A percentile compares a stretch with the other conserved stretches of the same genome.
Evolutionary conservation across 2,113 vertebrate genomes (phyloP).

Genomic region (Colaptes auratus): DNA sequence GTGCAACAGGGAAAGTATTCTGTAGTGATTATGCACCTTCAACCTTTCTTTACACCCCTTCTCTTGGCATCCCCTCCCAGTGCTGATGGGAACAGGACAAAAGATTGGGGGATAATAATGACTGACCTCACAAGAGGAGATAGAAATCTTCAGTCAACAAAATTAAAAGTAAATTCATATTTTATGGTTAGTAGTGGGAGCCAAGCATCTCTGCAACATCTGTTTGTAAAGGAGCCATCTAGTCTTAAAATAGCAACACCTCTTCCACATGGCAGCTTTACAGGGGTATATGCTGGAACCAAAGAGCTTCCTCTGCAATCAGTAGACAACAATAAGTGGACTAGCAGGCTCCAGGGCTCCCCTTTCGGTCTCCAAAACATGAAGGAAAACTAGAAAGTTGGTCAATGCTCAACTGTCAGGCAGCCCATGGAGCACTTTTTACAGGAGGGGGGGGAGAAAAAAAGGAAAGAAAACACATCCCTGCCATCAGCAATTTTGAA

Average conservation of each 20-base stretch:
- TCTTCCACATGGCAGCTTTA: neutral
- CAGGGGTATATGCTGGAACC: neutral
- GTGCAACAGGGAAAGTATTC: neutral
- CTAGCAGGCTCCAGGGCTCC: constrained; percentile 55
- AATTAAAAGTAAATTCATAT: neutral
- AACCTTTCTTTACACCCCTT: neutral
- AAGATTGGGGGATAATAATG: neutral
- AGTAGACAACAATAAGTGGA: constrained; percentile 22
- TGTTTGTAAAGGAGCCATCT: constrained; percentile 51
- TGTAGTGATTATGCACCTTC: neutral
- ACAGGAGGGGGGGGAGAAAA: too few species aligned
- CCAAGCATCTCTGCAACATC: constrained; percentile 37
- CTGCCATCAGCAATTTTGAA: constrained; percentile 69
- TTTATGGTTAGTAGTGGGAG: neutral
- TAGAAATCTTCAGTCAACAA: neutral
- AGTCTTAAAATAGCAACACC: constrained; percentile 34
- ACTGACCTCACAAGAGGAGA: neutral
- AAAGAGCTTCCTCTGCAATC: neutral
- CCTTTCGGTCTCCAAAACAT: constrained; percentile 37
- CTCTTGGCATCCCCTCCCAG: neutral
- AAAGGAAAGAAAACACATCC: neutral
- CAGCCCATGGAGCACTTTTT: constrained; percentile 28
- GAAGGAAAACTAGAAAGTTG: constrained; percentile 51
- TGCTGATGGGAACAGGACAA: neutral
- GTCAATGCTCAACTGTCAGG: constrained; percentile 47